Percentiles rank a stretch among this genome's conserved stretches.
phyloP scores from a whole-genome alignment of 1,140 invertebrate genomes.

The Protaetia brevitarsis region DNA sequence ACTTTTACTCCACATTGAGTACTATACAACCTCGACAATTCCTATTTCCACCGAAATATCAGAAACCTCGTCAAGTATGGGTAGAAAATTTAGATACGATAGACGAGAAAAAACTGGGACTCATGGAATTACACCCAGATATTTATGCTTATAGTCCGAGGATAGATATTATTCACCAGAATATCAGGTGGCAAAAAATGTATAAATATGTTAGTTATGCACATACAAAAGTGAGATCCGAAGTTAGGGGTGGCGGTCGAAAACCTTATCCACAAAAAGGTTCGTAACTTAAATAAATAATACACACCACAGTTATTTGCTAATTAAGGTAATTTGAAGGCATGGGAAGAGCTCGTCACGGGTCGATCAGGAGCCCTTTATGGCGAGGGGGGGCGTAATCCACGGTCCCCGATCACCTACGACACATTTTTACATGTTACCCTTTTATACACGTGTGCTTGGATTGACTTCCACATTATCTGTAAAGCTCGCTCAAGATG shows the following conservation, averaged over 20 bases:
- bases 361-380: conserved; percentile 85
- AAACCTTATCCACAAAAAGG: conserved; percentile 98
- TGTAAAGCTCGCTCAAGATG: conserved; percentile 91
- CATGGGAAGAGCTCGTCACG: conserved; percentile 80
- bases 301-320: background rate
- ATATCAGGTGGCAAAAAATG: conserved; percentile 84
- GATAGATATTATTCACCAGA: conserved; percentile 84
- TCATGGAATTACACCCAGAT: conserved; percentile 85
- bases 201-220: conserved; percentile 78
- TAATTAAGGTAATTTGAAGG: conserved; percentile 34
- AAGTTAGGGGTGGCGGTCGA: conserved; percentile 80
- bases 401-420: conserved; percentile 88
- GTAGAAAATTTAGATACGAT: conserved; percentile 83
- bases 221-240: conserved; percentile 71
- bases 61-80: conserved; percentile 79
- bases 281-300: conserved; percentile 19
- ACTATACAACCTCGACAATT: conserved; percentile 13
- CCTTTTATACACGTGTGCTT: conserved; percentile 66
- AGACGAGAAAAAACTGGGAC: conserved; percentile 75
- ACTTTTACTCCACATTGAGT: background rate
- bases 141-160: conserved; percentile 80
- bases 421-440: conserved; percentile 91
- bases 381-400: conserved; percentile 76
- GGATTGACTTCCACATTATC: conserved; percentile 83
- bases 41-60: conserved; percentile 49